phyloP scores from a whole-genome alignment of 2,113 vertebrate species.

The Mustela nigripes region DNA sequence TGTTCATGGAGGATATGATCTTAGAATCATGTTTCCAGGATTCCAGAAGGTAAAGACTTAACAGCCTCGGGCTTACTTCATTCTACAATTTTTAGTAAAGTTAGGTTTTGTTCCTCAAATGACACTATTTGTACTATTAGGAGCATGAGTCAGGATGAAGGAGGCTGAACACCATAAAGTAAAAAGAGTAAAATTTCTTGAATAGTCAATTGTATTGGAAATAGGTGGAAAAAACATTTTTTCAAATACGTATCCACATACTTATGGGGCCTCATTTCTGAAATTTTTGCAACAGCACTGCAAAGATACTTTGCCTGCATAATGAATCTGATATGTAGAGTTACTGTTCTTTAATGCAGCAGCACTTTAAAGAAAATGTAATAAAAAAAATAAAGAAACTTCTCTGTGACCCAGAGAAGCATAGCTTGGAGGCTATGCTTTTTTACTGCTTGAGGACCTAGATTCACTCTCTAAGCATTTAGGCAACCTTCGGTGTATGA shows the following conservation, averaged over 20 bases:
- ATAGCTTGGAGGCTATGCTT: neutral
- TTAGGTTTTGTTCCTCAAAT: neutral
- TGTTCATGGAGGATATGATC: neutral
- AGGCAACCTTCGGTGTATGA: neutral
- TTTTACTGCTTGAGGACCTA: neutral
- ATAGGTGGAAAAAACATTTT: neutral
- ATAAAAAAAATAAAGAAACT: neutral
- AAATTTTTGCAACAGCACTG: neutral
- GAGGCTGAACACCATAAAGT: neutral
- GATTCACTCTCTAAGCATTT: neutral
- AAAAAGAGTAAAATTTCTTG: conserved; percentile 48
- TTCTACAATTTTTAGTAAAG: neutral
- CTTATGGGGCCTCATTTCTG: neutral
- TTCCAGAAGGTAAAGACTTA: neutral
- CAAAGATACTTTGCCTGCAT: neutral
- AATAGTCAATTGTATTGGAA: conserved; percentile 32
- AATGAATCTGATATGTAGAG: neutral
- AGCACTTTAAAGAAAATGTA: neutral
- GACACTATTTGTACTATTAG: neutral
- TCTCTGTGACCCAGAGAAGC: neutral
- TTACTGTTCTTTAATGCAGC: neutral
- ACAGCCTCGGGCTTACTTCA: neutral
- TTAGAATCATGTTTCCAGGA: neutral
- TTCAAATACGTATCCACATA: neutral
- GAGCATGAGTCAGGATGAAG: conserved; percentile 49